phyloP scores from a whole-genome alignment of 2,888 invertebrate genomes.

The Macaria notata region DNA sequence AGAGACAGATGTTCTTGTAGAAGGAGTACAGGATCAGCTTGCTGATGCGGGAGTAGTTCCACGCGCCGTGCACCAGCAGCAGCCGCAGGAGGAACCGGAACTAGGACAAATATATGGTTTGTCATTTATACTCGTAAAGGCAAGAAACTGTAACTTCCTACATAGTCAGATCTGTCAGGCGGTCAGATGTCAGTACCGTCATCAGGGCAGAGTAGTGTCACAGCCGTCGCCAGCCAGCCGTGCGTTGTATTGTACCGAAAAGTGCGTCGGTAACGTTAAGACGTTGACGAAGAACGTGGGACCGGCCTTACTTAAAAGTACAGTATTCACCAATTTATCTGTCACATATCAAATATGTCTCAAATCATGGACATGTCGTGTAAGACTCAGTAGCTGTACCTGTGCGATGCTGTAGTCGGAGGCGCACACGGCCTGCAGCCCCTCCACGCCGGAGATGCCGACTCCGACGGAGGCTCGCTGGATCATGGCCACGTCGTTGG shows the following conservation, averaged over 20 bases:
- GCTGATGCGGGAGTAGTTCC: constrained; percentile 99
- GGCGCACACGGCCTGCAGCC: constrained; percentile 99
- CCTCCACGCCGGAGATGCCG: constrained; percentile 98
- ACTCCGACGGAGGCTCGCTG: constrained; percentile 99
- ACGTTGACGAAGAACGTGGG: too few species aligned
- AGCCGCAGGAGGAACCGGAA: constrained; percentile 96
- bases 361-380: too few species aligned
- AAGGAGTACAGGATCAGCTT: constrained; percentile 99
- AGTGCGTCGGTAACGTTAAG: too few species aligned
- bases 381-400: not conserved
- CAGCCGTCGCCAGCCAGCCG: too few species aligned
- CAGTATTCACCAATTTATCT: too few species aligned
- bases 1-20: constrained; percentile 99
- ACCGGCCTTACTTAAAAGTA: too few species aligned
- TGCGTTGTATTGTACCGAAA: too few species aligned
- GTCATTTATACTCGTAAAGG: not conserved
- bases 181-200: not conserved
- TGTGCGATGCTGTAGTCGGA: constrained; percentile 97
- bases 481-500: constrained; percentile 99
- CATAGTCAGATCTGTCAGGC: not conserved
- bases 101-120: constrained; percentile 67
- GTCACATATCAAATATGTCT: too few species aligned
- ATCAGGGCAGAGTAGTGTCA: too few species aligned
- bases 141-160: too few species aligned
- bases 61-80: constrained; percentile 98